phyloP scores from a whole-genome alignment of 2,888 invertebrate genomes.

The Antheraea yamamai region DNA sequence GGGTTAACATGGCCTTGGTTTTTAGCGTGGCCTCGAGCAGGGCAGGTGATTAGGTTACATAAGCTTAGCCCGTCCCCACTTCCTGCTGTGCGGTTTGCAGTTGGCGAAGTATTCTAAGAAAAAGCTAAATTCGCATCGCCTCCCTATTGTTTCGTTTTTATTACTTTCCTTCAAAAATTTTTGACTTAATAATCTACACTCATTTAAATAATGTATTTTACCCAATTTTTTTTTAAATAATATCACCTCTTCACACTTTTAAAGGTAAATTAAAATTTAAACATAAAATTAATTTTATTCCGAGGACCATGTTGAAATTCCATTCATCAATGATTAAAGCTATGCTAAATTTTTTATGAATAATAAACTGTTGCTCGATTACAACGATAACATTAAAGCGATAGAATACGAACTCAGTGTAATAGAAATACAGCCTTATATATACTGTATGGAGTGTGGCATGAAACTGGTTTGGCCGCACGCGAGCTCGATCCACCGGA shows the following conservation, averaged over 20 bases:
- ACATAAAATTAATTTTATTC: neutral
- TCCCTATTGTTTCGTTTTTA: slow-evolving; percentile 66
- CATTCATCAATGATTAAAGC: neutral
- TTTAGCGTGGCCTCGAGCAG: slow-evolving; percentile 56
- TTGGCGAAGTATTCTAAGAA: slow-evolving; percentile 77
- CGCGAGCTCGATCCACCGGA: slow-evolving; percentile 72
- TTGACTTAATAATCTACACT: slow-evolving; percentile 49
- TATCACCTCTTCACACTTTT: neutral
- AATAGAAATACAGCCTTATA: slow-evolving; percentile 66
- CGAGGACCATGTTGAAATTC: neutral
- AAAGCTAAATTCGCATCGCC: slow-evolving; percentile 70
- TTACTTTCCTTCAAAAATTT: slow-evolving; percentile 58
- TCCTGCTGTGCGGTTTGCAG: slow-evolving; percentile 78
- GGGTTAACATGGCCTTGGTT: slow-evolving; percentile 74
- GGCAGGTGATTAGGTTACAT: slow-evolving; percentile 82
- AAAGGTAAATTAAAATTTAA: neutral
- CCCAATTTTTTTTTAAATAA: neutral
- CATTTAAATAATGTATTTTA: slow-evolving; percentile 32
- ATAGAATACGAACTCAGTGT: slow-evolving; percentile 61
- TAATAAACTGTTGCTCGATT: slow-evolving; percentile 43
- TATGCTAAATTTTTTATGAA: neutral
- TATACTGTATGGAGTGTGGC: slow-evolving; percentile 64
- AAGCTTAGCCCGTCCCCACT: slow-evolving; percentile 79
- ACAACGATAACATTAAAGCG: slow-evolving; percentile 49
- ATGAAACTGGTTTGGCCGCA: slow-evolving; percentile 77